Percentiles rank a stretch among this genome's conserved stretches.
Evolutionary conservation across 2,113 vertebrate species (phyloP).

Genomic region (Vulpes lagopus): DNA sequence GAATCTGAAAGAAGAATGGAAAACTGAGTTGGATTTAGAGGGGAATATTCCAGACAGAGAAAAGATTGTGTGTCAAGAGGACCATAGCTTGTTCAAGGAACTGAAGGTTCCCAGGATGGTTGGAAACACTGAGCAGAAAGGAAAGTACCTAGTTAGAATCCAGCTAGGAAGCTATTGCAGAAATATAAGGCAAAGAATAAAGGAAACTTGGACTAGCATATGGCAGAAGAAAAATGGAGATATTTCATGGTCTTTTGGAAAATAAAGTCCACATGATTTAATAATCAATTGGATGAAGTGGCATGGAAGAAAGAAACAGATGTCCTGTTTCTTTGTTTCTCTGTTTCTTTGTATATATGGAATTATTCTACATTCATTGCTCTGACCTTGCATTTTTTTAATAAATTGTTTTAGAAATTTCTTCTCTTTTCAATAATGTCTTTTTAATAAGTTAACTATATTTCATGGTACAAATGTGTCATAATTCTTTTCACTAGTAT

Average conservation of each 20-base stretch:
- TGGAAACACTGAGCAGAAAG: not conserved
- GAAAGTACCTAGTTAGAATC: not conserved
- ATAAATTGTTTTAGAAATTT: not conserved
- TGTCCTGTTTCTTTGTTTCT: not conserved
- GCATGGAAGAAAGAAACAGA: not conserved
- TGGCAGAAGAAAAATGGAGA: not conserved
- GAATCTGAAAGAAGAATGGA: slow-evolving; percentile 19
- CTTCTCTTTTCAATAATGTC: not conserved
- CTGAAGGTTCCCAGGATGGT: not conserved
- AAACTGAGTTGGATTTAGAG: not conserved
- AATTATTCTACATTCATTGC: not conserved
- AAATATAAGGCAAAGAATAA: not conserved
- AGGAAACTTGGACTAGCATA: not conserved
- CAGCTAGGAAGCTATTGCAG: not conserved
- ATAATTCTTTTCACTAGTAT: not conserved
- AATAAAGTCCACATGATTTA: not conserved
- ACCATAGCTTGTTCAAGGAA: not conserved
- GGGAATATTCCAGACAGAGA: not conserved
- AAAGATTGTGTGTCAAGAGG: not conserved
- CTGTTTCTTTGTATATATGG: not conserved
- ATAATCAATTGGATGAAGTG: not conserved
- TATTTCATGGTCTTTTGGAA: not conserved
- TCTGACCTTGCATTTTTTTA: not conserved
- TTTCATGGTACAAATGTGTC: not conserved
- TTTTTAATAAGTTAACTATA: not conserved